Base-by-base conservation (phyloP, 2,113 vertebrate species). In the Symphodus melops region DNA sequence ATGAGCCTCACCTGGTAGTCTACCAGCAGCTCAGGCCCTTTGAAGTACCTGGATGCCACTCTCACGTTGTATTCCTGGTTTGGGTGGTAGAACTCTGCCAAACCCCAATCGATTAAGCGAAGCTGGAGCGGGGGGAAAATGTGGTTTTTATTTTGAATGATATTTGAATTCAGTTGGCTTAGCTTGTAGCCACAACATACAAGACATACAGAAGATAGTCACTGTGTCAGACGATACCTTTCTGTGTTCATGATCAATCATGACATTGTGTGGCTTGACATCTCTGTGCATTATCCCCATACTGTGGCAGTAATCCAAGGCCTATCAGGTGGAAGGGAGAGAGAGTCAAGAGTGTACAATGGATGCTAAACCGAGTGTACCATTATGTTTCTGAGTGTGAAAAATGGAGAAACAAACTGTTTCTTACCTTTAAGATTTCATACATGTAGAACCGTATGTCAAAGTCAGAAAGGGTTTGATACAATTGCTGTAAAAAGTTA, bases 401-500 rank as follows among this genome's bases (percentile, higher is more conserved):
- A 8, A 25, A 19, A 58, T 4, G 12, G 5, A 25, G 6, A 2
- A 21, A 0, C 3, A 53, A 46, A 5, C 0, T 2, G 3, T 59
- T 56, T 62, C 89, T 89, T 79, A 96, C 95, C 95, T 95, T 96
- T 59, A 96, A 81, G 89, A 96, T 96, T 92, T 96, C 95, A 21
- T 96, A 96, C 95, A 96, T 96, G 94, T 96, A 96, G 94, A 95
- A 96, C 58, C 95, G 95, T 72, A 96, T 96, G 93, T 96, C 95
- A 41, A 95, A 96, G 81, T 96, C 95, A 0, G 95, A 96, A 46
- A 96, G 92, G 23, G 95, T 96, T 90, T 96, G 95, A 92, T 96
- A 96, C 86, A 96, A 84, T 95, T 96, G 95, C 95, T 96, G 36
- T 28, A 55, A 79, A 68, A 53, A 13, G 46, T 33, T 5, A 33